Evolutionary conservation across 64 coral and sea anemone species (phyloP), one percentile per base, ranked within the genome.

Genomic region (Dendronephthya gigantea): DNA sequence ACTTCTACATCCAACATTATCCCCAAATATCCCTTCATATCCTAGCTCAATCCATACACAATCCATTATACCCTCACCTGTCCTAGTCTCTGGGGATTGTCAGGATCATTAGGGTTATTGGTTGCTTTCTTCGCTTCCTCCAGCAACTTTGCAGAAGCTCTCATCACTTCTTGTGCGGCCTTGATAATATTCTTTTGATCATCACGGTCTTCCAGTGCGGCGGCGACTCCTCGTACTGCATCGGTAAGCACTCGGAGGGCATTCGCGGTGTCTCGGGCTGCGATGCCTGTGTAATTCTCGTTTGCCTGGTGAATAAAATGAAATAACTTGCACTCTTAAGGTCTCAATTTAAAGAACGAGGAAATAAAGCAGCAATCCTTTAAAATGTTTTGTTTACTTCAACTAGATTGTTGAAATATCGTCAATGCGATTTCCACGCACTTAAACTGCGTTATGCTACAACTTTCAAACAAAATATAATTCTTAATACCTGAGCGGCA

Each of bases 111-210:
- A 28, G 92, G 95, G 25, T 89, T 98, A 49, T 56, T 81, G 32
- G 93, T 69, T 19, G 95, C 95, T 85, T 91, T 98, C 82, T 98
- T 98, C 32, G 95, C 95, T 48, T 98, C 95, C n/a, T 88, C 51
- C 10, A 98, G 86, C 27, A 98, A 35, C 83, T 98, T 87, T 56
- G 83, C 95, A 47, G 95, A 93, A 76, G 93, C 95, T 51, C 65
- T 40, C 50, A 98, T 93, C 12, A 98, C 95, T 50, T 85, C 91
- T 43, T 90, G 92, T 17, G 95, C 92, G 38, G 95, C 92, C 30
- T 98, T 87, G 35, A 98, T 93, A 19, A 98, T 84, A 50, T 98
- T 93, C 75, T 90, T 89, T 40, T 93, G 92, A 19, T 87, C 85
- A 22, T 90, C 88, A 87, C 66, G 91, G 85, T 98, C 95, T 27